A percentile compares a stretch with the other conserved stretches of the same genome.
Evolutionary conservation across 2,888 invertebrate species (phyloP).

Genomic region (Acleris cristana): DNA sequence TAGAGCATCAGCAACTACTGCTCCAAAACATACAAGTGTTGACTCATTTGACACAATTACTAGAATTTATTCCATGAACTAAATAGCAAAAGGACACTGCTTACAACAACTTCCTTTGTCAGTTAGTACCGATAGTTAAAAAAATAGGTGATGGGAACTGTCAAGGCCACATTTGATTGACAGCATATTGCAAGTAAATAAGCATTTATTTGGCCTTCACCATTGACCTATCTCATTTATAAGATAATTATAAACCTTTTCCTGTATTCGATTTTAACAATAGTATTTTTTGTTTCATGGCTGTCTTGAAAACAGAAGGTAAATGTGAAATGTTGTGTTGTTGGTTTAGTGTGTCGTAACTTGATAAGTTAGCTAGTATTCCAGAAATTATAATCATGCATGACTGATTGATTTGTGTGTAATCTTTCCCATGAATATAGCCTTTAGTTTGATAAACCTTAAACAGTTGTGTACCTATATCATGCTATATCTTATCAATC

Average conservation of each 20-base stretch:
- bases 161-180: too few species aligned
- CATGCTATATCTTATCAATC: constrained; percentile 28
- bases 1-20: too few species aligned
- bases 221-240: not conserved
- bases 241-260: not conserved
- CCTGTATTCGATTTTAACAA: not conserved
- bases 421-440: constrained; percentile 2
- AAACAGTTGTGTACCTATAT: not conserved
- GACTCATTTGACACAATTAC: too few species aligned
- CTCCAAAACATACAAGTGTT: too few species aligned
- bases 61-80: too few species aligned
- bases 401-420: not conserved
- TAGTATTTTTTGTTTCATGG: constrained; percentile 73
- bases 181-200: too few species aligned
- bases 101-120: too few species aligned
- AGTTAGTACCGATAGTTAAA: too few species aligned
- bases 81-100: too few species aligned
- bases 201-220: too few species aligned
- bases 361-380: constrained; percentile 37
- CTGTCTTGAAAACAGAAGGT: constrained; percentile 74
- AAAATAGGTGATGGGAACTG: too few species aligned
- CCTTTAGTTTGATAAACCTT: not conserved
- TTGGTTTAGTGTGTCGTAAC: constrained; percentile 33
- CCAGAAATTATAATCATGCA: not conserved
- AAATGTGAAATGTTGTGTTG: constrained; percentile 50